Evolutionary conservation across 2,113 vertebrate species (phyloP).

Genomic region (Scortum barcoo): DNA sequence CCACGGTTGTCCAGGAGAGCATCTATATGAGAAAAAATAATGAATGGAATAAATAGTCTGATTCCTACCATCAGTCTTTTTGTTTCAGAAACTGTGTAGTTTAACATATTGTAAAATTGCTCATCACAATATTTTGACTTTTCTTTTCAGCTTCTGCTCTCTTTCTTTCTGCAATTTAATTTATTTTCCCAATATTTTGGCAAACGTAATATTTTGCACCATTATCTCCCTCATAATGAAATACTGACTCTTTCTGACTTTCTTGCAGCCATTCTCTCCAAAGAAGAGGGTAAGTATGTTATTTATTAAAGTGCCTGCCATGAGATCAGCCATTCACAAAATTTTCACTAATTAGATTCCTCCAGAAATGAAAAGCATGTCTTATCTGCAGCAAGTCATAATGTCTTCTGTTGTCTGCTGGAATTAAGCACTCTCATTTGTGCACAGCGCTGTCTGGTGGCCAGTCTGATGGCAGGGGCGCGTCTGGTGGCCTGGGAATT

Average conservation of each 20-base stretch:
- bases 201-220: constrained; percentile 8
- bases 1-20: constrained; percentile 46
- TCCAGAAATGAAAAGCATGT: constrained; percentile 51
- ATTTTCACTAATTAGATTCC: constrained; percentile 59
- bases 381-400: constrained; percentile 51
- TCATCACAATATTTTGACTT: neutral
- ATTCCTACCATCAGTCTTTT: neutral
- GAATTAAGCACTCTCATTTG: constrained; percentile 50
- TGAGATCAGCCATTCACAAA: constrained; percentile 45
- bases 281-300: constrained; percentile 70
- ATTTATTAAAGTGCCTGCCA: constrained; percentile 35
- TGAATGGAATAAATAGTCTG: too few relatives aligned
- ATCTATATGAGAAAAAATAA: too few relatives aligned
- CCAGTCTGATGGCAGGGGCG: constrained; percentile 17
- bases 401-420: constrained; percentile 46
- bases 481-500: constrained; percentile 73
- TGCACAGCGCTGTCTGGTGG: constrained; percentile 64
- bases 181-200: constrained; percentile 15
- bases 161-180: constrained; percentile 10
- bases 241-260: constrained; percentile 38
- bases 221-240: constrained; percentile 19
- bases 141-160: neutral
- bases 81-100: neutral
- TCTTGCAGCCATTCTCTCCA: constrained; percentile 68
- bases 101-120: neutral